These are phyloP conservation scores for Meloidogyne hapla DNA, from an alignment of 1,140 invertebrate species.

Conservation along the genomic window DNA sequence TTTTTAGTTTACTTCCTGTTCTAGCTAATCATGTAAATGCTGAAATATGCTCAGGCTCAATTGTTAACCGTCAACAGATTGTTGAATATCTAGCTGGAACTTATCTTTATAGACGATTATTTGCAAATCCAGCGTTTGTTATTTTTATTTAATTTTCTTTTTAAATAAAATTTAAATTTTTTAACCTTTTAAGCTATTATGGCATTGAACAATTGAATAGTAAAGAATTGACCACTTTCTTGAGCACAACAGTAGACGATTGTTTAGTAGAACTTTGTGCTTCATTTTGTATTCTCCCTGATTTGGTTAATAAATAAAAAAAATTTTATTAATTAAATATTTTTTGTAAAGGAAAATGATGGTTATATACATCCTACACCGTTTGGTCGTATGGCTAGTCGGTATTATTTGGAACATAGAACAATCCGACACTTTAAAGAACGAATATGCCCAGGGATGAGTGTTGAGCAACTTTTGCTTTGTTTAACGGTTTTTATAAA, in stretches of 20 bases:
- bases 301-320: constrained; percentile 64
- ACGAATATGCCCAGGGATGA: constrained; percentile 70
- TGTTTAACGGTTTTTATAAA: constrained; percentile 71
- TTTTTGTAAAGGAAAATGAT: constrained; percentile 38
- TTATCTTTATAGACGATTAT: constrained; percentile 87
- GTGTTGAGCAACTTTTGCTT: constrained; percentile 75
- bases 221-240: constrained; percentile 71
- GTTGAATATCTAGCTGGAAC: constrained; percentile 98
- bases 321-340: not conserved
- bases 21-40: constrained; percentile 95
- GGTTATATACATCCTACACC: constrained; percentile 69
- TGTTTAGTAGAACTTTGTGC: constrained; percentile 74
- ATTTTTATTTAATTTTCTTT: constrained; percentile 3
- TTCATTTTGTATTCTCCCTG: constrained; percentile 75
- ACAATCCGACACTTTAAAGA: constrained; percentile 82
- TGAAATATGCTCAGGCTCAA: constrained; percentile 89
- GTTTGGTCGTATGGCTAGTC: constrained; percentile 88
- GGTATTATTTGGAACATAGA: constrained; percentile 91
- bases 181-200: constrained; percentile 74
- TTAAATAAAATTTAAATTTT: too few species aligned
- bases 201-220: constrained; percentile 77
- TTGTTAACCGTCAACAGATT: constrained; percentile 85
- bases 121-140: constrained; percentile 79
- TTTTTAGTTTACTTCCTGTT: constrained; percentile 77
- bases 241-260: constrained; percentile 75